Base-by-base conservation (phyloP, 2,113 vertebrate species). In the Pimephales promelas region DNA sequence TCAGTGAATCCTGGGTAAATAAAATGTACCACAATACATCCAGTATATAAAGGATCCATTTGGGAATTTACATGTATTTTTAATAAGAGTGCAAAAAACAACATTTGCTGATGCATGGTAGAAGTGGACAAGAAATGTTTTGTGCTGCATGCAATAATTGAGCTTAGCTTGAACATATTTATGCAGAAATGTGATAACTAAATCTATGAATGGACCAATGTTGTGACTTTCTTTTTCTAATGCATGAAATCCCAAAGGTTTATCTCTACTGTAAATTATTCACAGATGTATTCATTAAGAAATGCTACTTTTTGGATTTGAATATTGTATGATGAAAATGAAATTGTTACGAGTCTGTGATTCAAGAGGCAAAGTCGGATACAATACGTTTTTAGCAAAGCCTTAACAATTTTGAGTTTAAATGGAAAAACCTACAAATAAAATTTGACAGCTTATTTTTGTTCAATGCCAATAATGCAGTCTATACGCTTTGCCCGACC, bases 131-230 rank as follows among this genome's bases (percentile, higher is more conserved):
- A 88, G 52, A 90, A 90, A 91, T 91, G 91, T 92, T 86, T 92
- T 92, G 92, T 91, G 92, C 91, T 94, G 94, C 94, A 95, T 95
- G 94, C 93, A 94, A 94, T 94, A 94, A 93, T 92, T 85, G 83
- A 88, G 90, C 90, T 91, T 91, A 90, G 89, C 92, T 85, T 76
- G 26, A 90, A 92, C 86, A 91, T 92, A 90, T 91, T 89, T 82
- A 89, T 83, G 88, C 90, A 90, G 88, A 90, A 89, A 85, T 88
- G 89, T 89, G 86, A 86, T 85, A 70, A 85, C 87, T 85, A 56
- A 76, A 84, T 89, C 85, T 82, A 87, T 28, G 13, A 68, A 57
- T 84, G 49, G 43, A 61, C 26, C 24, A 75, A 31, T 64, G 54
- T 83, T 74, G 61, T 74, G 40, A 71, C 73, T 54, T 80, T 20